These are phyloP conservation scores for Arnoldichthys spilopterus DNA, from an alignment of 2,797 vertebrate species.

Conservation along the genomic window DNA sequence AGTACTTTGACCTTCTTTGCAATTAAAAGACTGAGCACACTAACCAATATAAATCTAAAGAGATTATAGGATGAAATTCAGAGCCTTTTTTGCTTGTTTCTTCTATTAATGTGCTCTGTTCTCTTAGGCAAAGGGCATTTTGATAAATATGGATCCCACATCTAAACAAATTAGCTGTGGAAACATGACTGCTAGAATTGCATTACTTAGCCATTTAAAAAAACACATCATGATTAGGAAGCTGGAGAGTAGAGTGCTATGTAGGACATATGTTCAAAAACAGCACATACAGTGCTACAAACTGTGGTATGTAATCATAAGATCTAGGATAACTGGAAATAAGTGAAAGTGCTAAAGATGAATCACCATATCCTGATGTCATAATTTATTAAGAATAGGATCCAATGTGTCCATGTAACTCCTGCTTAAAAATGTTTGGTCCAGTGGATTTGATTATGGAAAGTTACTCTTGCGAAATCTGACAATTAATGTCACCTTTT, in stretches of 20 bases:
- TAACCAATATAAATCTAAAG: slow-evolving; percentile 30
- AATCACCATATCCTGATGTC: not conserved
- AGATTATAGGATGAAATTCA: slow-evolving; percentile 30
- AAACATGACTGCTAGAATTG: slow-evolving; percentile 8
- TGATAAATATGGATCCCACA: slow-evolving; percentile 48
- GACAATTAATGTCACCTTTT: slow-evolving; percentile 17
- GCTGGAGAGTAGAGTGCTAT: not conserved
- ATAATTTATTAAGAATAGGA: not conserved
- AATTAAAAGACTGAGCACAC: slow-evolving; percentile 22
- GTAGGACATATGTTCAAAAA: too few species aligned
- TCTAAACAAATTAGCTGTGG: slow-evolving; percentile 33
- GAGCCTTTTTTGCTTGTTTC: slow-evolving; percentile 29
- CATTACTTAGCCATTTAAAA: not conserved
- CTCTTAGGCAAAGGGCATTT: slow-evolving; percentile 39
- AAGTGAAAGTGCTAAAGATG: not conserved
- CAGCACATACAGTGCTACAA: too few species aligned
- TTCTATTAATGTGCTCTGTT: slow-evolving; percentile 24
- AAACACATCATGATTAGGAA: slow-evolving; percentile 14
- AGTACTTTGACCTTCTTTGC: not conserved
- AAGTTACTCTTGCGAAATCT: slow-evolving; percentile 27
- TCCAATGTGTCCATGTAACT: not conserved
- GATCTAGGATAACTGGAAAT: too few species aligned
- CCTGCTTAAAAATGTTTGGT: not conserved
- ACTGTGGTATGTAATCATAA: too few species aligned
- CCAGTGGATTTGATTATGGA: slow-evolving; percentile 9